Evolutionary conservation across 2,888 invertebrate species (phyloP).

Genomic region (Platerodrilus igneus): DNA sequence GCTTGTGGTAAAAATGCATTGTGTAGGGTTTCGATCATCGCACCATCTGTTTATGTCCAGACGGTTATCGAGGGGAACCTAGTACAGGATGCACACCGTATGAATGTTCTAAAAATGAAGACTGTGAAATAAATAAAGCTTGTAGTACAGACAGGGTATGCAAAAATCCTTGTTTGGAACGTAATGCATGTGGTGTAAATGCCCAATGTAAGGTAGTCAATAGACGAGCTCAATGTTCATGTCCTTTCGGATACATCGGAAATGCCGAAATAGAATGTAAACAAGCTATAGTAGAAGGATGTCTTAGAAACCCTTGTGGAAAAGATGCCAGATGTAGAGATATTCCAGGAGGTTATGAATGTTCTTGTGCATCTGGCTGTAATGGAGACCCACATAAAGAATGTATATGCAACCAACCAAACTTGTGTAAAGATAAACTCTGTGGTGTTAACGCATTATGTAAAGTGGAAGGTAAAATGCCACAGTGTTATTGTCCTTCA

Average conservation of each 20-base stretch:
- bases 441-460: conserved; percentile 84
- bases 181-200: conserved; percentile 74
- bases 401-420: conserved; percentile 69
- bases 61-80: conserved; percentile 80
- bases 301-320: conserved; percentile 79
- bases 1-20: conserved; percentile 78
- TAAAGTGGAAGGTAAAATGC: conserved; percentile 61
- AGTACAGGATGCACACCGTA: conserved; percentile 68
- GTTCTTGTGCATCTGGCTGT: conserved; percentile 74
- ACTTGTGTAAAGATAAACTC: conserved; percentile 71
- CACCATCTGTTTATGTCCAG: conserved; percentile 81
- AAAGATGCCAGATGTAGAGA: conserved; percentile 78
- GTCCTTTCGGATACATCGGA: conserved; percentile 69
- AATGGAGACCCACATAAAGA: conserved; percentile 76
- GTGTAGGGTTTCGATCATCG: conserved; percentile 77
- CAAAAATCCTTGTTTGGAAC: conserved; percentile 75
- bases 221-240: conserved; percentile 70
- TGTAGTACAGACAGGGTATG: conserved; percentile 69
- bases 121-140: conserved; percentile 73
- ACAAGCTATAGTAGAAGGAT: conserved; percentile 65
- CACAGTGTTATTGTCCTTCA: conserved; percentile 80
- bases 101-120: conserved; percentile 70
- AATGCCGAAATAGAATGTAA: conserved; percentile 67
- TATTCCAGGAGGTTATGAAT: conserved; percentile 69
- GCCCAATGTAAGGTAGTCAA: conserved; percentile 79